phyloP scores from a whole-genome alignment of 2,888 invertebrate species.

The Cerastis leucographa region DNA sequence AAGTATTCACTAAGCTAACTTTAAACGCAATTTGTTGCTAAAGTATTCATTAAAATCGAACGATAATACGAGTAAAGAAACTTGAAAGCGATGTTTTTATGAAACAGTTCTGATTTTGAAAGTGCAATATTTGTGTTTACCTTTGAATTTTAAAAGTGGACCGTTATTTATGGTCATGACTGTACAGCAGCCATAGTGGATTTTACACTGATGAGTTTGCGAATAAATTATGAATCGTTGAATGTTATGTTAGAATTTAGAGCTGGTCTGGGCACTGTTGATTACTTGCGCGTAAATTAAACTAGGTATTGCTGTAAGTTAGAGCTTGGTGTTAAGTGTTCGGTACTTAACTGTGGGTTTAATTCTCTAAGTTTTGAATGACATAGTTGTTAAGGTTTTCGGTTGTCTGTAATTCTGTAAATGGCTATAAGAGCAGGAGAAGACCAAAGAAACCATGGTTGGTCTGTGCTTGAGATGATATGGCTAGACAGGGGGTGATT shows the following conservation, averaged over 20 bases:
- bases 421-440: neutral
- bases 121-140: neutral
- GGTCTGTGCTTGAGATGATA: neutral
- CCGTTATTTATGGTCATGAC: neutral
- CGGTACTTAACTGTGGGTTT: conserved; percentile 38
- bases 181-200: conserved; percentile 73
- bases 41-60: neutral
- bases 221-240: conserved; percentile 79
- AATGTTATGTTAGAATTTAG: conserved; percentile 57
- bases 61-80: neutral
- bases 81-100: neutral
- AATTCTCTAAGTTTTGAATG: conserved; percentile 34
- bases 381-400: conserved; percentile 9
- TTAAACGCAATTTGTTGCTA: neutral
- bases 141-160: neutral
- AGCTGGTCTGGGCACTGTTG: conserved; percentile 46
- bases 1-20: neutral
- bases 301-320: conserved; percentile 48
- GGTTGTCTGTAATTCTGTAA: neutral
- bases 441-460: neutral
- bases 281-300: conserved; percentile 54
- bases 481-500: neutral
- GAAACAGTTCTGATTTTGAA: neutral
- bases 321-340: conserved; percentile 30
- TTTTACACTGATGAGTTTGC: conserved; percentile 77